Evolutionary conservation across 2,888 invertebrate genomes (phyloP), one percentile per base, ranked within the genome.

Genomic region (Heteromyza rotundicornis): DNA sequence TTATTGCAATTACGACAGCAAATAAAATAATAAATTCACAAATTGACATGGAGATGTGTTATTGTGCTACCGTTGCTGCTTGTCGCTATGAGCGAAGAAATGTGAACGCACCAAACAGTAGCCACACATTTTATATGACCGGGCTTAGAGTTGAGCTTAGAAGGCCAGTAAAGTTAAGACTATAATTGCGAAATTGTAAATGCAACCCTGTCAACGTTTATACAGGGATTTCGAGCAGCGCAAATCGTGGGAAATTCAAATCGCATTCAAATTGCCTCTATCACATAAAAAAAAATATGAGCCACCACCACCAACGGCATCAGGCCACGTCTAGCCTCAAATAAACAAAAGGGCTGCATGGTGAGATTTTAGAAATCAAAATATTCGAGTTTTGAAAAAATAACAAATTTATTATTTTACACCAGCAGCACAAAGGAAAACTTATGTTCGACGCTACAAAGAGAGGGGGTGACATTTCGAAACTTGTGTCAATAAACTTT

Each of bases 21-120:
- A 74, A 74, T 77, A 73, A 73, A 77, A 74, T 69, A 73, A 73
- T 73, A 74, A 74, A 74, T 74, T 77, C 73, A 73, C 73, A 56
- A 77, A 74, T 76, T 74, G 78, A 74, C 74, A 74, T 73, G 55
- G 65, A 67, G 64, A 66, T 67, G 76, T 64, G 59, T 19, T 35
- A 17, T 19, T 2, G 20, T 23, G 44, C 1, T 22, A 2, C 5
- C 36, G 3, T n/a, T n/a, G 2, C 44, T 10, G 56, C 24, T 27
- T 27, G 27, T 27, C 10, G 5, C 5, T 27, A 27, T 27, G 10
- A 7, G 10, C 27, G 5, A 10, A 27, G 27, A 27, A 27, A 27
- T 7, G 27, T 27, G 10, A 27, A 27, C 10, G 27, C 27, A 7
- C 27, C 27, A 27, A 57, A 70, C 74, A 68, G 77, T 77, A 74